Base-by-base conservation (phyloP, 1,140 invertebrate species). In the Philopotamus ludificatus region DNA sequence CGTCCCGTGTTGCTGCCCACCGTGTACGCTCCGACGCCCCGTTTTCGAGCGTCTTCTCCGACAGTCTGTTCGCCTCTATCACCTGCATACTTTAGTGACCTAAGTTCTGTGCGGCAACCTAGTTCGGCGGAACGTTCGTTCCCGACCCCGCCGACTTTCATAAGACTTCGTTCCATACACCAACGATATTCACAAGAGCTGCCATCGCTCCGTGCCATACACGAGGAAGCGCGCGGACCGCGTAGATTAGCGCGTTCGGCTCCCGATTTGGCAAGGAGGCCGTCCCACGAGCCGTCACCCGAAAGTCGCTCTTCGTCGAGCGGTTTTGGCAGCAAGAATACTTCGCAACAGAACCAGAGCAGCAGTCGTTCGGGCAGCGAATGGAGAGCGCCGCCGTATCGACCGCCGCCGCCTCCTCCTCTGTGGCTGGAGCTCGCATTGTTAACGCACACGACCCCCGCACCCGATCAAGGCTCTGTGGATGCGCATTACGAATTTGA, bases 401-500 rank as follows among this genome's bases (percentile, higher is more conserved):
- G 88, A 55, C 84, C 88, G 39, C 87, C 89, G 2, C 83, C 85
- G 12, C 84, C 85, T 41, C 72, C 72, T 16, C 73, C 73, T 9
- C 77, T 76, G 59, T 76, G 74, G 68, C 74, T 72, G 57, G 73
- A 69, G 57, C 49, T 71, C 58, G 57, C 68, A 1, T 47, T 71
- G 42, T 55, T 69, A 15, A 49, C 61, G 12, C 66, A 71, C 1
- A 67, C 72, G 45, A 73, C 73, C 49, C 77, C 75, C 55, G 62
- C 71, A 0, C 71, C 73, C 34, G 92, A 95, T 77, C 86, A 89
- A 57, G 87, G 89, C 63, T 95, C 92, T 72, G 94, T 95, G 41
- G 95, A 97, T 77, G 93, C 93, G 47, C 94, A 97, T 76, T 97
- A 97, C 78, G 94, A 97, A 78, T 97, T 95, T 80, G 93, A 95